Evolutionary conservation across 1,140 invertebrate genomes (phyloP).

Genomic region (Caerostris extrusa): DNA sequence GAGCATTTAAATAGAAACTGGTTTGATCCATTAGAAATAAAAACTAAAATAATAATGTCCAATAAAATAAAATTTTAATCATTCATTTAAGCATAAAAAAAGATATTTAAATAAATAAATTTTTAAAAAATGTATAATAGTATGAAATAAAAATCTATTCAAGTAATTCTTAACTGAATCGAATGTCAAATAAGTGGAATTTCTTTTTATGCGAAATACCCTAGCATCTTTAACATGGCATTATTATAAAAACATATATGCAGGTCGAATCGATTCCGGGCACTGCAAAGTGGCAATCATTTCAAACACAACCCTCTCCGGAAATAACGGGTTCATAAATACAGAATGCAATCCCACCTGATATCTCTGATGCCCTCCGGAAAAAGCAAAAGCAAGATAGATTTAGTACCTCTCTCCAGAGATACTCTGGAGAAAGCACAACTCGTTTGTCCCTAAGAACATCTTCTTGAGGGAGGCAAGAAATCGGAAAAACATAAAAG

Average conservation of each 20-base stretch:
- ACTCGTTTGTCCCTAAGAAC: conserved; percentile 15
- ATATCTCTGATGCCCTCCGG: conserved; percentile 18
- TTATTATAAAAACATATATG: conserved; percentile 37
- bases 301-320: conserved; percentile 5
- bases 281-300: conserved; percentile 35
- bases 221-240: not conserved
- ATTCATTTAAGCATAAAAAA: too few species aligned
- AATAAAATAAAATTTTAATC: too few species aligned
- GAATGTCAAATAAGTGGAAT: not conserved
- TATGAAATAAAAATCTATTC: not conserved
- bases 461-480: conserved; percentile 18
- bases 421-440: not conserved
- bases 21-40: too few species aligned
- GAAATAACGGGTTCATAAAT: conserved; percentile 28
- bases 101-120: too few species aligned
- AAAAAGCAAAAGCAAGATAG: conserved; percentile 18
- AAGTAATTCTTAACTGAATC: not conserved
- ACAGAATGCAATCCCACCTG: conserved; percentile 19
- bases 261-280: not conserved
- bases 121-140: not conserved
- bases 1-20: too few species aligned
- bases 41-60: too few species aligned
- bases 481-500: conserved; percentile 57
- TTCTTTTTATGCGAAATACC: not conserved
- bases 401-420: conserved; percentile 16